Evolutionary conservation across 2,797 vertebrate species (phyloP).

Genomic region (Knipowitschia caucasica): DNA sequence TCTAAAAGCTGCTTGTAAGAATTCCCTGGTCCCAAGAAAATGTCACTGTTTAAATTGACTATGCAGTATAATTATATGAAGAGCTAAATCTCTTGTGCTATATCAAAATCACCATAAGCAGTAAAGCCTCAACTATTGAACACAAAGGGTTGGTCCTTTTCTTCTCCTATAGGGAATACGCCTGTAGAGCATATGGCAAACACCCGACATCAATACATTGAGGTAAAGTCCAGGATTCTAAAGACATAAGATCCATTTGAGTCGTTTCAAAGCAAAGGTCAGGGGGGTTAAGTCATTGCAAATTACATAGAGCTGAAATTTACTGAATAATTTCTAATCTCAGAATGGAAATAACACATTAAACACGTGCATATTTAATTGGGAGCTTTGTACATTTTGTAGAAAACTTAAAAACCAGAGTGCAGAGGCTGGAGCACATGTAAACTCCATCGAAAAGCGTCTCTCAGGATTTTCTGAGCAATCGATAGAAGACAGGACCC

Average conservation of each 20-base stretch:
- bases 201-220: too few species aligned
- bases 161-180: too few species aligned
- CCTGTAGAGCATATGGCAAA: too few species aligned
- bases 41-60: conserved; percentile 40
- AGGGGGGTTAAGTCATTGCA: too few species aligned
- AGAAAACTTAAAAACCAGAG: neutral
- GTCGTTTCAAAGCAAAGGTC: too few species aligned
- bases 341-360: too few species aligned
- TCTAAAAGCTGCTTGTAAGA: conserved; percentile 26
- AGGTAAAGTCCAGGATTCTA: too few species aligned
- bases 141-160: neutral
- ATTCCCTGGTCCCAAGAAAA: conserved; percentile 15
- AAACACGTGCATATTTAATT: too few species aligned
- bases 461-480: neutral
- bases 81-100: conserved; percentile 38
- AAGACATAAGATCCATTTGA: too few species aligned
- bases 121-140: conserved; percentile 7
- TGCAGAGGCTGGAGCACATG: neutral
- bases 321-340: too few species aligned
- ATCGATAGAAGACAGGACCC: neutral
- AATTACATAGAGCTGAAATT: too few species aligned
- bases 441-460: neutral
- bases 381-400: too few species aligned
- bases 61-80: conserved; percentile 43
- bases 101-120: conserved; percentile 50